These are phyloP conservation scores for Sceliomorpha sp. DNA, from an alignment of 2,888 invertebrate species.

Conservation along the genomic window DNA sequence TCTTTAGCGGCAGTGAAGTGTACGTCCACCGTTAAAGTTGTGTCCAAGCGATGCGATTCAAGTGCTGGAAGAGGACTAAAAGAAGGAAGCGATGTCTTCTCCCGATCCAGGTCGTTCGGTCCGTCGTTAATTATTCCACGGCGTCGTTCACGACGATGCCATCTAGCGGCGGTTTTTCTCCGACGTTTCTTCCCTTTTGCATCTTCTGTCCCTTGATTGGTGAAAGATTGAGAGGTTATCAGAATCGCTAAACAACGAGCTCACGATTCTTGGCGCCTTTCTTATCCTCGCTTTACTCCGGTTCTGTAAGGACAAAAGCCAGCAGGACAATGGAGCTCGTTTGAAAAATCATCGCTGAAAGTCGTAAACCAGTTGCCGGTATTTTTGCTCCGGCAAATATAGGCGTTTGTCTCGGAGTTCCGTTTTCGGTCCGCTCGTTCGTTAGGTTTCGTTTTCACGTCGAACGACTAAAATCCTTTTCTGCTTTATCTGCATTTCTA, in stretches of 20 bases:
- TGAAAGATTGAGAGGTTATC: conserved; percentile 78
- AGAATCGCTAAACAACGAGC: conserved; percentile 76
- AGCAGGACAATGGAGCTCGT: not conserved
- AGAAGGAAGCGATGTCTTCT: conserved; percentile 66
- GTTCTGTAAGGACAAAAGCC: not conserved
- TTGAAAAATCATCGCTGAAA: conserved; percentile 8
- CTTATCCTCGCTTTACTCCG: conserved; percentile 57
- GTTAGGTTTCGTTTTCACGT: no score
- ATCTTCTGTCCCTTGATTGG: conserved; percentile 62
- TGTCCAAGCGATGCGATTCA: conserved; percentile 50
- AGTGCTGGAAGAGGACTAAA: conserved; percentile 50
- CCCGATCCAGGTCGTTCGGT: conserved; percentile 69
- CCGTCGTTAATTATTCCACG: conserved; percentile 75
- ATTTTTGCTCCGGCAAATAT: no score
- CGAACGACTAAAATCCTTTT: conserved; percentile 5
- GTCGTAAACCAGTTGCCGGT: no score
- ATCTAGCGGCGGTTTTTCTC: conserved; percentile 59
- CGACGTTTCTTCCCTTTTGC: conserved; percentile 53
- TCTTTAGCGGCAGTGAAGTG: conserved; percentile 34
- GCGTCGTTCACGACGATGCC: conserved; percentile 64
- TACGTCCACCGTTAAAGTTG: conserved; percentile 64
- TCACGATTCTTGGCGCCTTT: conserved; percentile 76
- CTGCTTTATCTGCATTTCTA: conserved; percentile 42
- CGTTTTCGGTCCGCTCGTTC: no score
- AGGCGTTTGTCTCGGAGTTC: no score